phyloP scores from a whole-genome alignment of 2,113 vertebrate genomes.

The Anser brachyrhynchus region DNA sequence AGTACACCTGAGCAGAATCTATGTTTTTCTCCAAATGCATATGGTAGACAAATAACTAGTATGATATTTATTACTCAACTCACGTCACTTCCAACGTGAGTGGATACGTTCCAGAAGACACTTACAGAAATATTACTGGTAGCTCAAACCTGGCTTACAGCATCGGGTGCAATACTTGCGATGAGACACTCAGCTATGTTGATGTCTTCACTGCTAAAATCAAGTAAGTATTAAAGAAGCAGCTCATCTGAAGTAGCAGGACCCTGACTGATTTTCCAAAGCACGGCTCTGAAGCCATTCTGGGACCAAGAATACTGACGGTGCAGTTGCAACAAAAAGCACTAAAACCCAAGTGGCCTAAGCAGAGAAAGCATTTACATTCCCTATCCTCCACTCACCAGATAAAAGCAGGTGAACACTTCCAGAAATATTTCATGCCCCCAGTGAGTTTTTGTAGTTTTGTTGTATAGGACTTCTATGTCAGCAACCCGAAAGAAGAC shows the following conservation, averaged over 20 bases:
- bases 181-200: not conserved
- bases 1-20: constrained; percentile 10
- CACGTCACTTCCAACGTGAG: rapidly evolving
- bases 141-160: not conserved
- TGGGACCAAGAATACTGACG: not conserved
- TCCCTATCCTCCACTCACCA: not conserved
- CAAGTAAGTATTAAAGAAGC: not conserved
- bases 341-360: not conserved
- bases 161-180: not conserved
- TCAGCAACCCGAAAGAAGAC: not conserved
- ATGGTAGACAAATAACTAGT: not conserved
- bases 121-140: not conserved
- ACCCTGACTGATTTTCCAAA: not conserved
- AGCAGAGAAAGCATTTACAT: not conserved
- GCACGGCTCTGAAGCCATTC: not conserved
- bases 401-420: not conserved
- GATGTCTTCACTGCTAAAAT: not conserved
- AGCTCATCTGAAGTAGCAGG: not conserved
- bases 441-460: not conserved
- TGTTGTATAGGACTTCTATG: not conserved
- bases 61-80: not conserved
- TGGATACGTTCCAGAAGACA: not conserved
- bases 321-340: not conserved
- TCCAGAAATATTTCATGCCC: not conserved
- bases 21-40: not conserved